Conservation (phyloP, 2,797 vertebrate species). For the Lagodon rhomboides region DNA sequence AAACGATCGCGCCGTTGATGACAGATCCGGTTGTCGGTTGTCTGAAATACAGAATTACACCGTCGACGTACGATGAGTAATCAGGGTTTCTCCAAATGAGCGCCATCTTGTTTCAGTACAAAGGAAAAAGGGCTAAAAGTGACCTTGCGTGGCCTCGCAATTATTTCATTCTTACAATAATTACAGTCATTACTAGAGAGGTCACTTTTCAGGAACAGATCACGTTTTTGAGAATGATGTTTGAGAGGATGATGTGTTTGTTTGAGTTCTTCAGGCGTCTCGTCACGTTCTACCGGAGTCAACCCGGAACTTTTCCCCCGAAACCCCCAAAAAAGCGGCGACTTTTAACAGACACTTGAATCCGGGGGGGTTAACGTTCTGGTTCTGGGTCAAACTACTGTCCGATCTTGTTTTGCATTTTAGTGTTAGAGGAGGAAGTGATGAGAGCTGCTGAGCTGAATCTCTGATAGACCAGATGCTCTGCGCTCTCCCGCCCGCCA, state of each 20-base stretch:
- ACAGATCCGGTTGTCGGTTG: no score
- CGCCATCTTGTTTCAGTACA: not conserved
- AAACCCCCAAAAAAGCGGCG: not conserved
- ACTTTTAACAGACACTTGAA: not conserved
- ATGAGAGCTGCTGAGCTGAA: constrained; percentile 29
- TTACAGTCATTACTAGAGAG: not conserved
- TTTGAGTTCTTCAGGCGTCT: not conserved
- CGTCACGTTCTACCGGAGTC: not conserved
- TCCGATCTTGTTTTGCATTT: constrained; percentile 7
- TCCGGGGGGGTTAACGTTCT: not conserved
- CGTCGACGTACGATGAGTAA: not conserved
- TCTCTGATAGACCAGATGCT: constrained; percentile 63
- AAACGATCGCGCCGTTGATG: no score
- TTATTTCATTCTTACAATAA: not conserved
- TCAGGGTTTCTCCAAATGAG: not conserved
- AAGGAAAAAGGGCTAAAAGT: not conserved
- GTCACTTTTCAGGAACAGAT: not conserved
- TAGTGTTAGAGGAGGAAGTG: constrained; percentile 17
- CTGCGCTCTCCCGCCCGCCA: constrained; percentile 29
- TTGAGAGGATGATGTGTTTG: not conserved
- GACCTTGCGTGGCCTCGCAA: not conserved
- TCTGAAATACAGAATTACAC: not conserved
- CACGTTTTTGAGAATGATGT: not conserved
- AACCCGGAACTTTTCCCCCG: not conserved
- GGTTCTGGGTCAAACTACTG: constrained; percentile 13